Evolutionary conservation across 2,888 invertebrate genomes (phyloP).

Genomic region (Drosophila mettleri): DNA sequence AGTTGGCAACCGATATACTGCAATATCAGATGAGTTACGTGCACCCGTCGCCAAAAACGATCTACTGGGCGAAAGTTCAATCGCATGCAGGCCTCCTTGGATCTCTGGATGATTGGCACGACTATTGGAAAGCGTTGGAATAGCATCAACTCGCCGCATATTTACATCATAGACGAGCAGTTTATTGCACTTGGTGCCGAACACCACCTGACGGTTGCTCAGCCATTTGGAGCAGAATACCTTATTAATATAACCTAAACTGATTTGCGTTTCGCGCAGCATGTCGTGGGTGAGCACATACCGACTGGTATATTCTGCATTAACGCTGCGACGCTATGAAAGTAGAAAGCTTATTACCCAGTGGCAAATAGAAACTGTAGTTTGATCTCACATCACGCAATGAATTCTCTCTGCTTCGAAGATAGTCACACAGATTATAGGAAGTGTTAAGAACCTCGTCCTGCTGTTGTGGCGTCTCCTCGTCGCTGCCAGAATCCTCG

Average conservation of each 20-base stretch:
- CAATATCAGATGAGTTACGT: constrained; percentile 95
- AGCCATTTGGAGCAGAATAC: constrained; percentile 98
- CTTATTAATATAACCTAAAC: constrained; percentile 94
- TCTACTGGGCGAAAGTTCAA: constrained; percentile 96
- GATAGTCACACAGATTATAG: constrained; percentile 94
- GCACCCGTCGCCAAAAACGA: constrained; percentile 96
- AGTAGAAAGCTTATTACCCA: constrained; percentile 70
- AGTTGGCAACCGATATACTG: constrained; percentile 94
- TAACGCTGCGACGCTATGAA: constrained; percentile 87
- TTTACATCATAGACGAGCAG: constrained; percentile 96
- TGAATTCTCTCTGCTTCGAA: constrained; percentile 91
- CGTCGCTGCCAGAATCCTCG: constrained; percentile 94
- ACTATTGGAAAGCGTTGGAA: constrained; percentile 92
- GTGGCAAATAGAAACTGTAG: neutral
- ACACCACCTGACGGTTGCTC: constrained; percentile 96
- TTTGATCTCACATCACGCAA: constrained; percentile 87
- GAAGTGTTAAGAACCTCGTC: constrained; percentile 91
- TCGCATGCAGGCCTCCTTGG: constrained; percentile 96
- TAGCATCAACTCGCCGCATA: constrained; percentile 93
- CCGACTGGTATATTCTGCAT: constrained; percentile 92
- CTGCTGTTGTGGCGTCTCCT: constrained; percentile 90
- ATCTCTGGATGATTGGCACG: constrained; percentile 85
- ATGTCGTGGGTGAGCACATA: constrained; percentile 96
- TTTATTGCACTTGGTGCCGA: constrained; percentile 99
- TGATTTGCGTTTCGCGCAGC: constrained; percentile 93